Percentiles rank a stretch among this genome's conserved stretches.
Evolutionary conservation across 2,888 invertebrate species (phyloP).

Genomic region (Rhagonycha fulva): DNA sequence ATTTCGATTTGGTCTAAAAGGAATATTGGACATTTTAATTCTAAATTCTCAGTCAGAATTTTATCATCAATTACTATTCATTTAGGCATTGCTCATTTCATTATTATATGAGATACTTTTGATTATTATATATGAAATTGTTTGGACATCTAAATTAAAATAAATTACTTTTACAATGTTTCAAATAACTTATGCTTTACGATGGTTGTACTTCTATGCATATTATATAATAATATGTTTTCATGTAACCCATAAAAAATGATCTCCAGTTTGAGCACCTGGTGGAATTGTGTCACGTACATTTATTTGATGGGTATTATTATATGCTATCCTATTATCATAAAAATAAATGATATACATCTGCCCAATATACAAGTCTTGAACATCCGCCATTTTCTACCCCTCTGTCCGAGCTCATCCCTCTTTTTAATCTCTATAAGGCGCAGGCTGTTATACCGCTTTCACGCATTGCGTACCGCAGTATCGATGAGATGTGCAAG

Average conservation of each 20-base stretch:
- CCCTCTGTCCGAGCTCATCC: constrained; percentile 47
- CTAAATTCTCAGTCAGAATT: no score
- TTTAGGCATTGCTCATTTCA: no score
- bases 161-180: no score
- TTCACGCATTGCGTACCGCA: constrained; percentile 45
- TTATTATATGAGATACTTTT: no score
- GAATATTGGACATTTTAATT: no score
- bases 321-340: constrained; percentile 40
- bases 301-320: background rate
- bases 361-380: constrained; percentile 49
- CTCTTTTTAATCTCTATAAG: constrained; percentile 52
- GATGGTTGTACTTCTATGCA: no score
- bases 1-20: no score
- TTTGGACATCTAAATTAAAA: no score
- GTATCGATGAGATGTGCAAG: constrained; percentile 43
- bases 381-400: constrained; percentile 52
- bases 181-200: no score
- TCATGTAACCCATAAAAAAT: background rate
- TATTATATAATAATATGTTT: background rate
- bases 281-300: constrained; percentile 23
- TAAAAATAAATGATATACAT: constrained; percentile 49
- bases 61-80: no score
- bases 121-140: no score
- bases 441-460: constrained; percentile 45
- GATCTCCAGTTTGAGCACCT: constrained; percentile 26